Base-by-base conservation (phyloP, 2,888 invertebrate species). In the Nymphalis c-album region DNA sequence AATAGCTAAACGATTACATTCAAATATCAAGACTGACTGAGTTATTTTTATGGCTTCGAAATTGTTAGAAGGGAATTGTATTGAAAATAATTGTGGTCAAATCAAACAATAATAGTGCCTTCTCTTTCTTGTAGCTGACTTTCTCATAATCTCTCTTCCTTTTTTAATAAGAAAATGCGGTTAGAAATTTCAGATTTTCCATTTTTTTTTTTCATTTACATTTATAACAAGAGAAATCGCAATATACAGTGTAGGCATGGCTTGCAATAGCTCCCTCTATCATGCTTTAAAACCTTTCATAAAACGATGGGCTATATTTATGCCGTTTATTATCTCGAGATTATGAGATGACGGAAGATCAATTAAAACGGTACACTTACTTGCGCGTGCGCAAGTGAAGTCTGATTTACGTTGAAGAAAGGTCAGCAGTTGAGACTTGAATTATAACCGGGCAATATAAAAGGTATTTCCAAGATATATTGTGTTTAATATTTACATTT, bases 341-440 rank as follows among this genome's bases (percentile, higher is more conserved):
- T 67, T 67, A 63, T 62, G 62, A 62, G 62, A 58, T 53, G 69
- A 64, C 64, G 60, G 67, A 69, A 66, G 69, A 69, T 68, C 65
- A 68, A 71, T 71, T 67, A 64, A 69, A 71, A 73, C 71, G 69
- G 66, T 65, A 69, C 35, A 68, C 48, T 71, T 64, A 68, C 62
- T 63, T 73, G 71, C 61, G 65, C 61, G 48, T n/a, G 64, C 67
- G 67, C 69, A 68, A 22, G 62, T 68, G 70, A 69, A 68, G 70
- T 71, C 70, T 69, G 74, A 74, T 73, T 74, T 73, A 74, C 72
- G 71, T 64, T 65, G 65, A 72, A 65, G 70, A 69, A 60, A 65
- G 69, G 69, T 69, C 72, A 67, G 64, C 59, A 63, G 68, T 68
- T 69, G 65, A 69, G 51, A 59, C 69, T 72, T 72, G 69, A 70